Percentiles rank a stretch among this genome's conserved stretches.
phyloP scores from a whole-genome alignment of 2,888 invertebrate genomes.

The Platerodrilus igneus region DNA sequence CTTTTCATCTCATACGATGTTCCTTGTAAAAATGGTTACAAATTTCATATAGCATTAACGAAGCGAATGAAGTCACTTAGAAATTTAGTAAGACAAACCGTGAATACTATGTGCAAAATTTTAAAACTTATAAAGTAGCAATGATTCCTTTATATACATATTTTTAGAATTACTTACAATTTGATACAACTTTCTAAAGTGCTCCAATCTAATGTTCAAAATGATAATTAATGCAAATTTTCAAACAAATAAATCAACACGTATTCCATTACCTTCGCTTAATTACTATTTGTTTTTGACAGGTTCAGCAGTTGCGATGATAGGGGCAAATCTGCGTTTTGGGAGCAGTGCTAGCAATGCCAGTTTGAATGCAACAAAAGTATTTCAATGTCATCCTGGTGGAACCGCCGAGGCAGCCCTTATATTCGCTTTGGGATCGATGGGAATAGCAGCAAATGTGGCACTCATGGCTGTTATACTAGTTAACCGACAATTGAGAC shows the following conservation, averaged over 20 bases:
- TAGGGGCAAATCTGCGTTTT: conserved; percentile 70
- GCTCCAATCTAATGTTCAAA: no score
- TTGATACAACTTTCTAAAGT: no score
- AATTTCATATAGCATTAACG: no score
- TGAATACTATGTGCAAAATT: no score
- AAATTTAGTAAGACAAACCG: no score
- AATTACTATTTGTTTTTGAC: conserved; percentile 30
- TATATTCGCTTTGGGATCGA: conserved; percentile 68
- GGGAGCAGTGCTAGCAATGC: conserved; percentile 65
- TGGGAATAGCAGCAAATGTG: conserved; percentile 78
- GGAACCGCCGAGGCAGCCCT: conserved; percentile 76
- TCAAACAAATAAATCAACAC: background rate
- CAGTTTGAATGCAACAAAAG: conserved; percentile 63
- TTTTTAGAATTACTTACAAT: no score
- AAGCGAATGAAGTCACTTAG: no score
- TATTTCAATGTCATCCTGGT: conserved; percentile 75
- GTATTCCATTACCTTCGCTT: background rate
- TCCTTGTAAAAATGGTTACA: no score
- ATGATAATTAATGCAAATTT: no score
- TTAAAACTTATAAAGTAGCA: no score
- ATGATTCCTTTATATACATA: no score
- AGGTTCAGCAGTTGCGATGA: conserved; percentile 74
- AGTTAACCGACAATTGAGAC: conserved; percentile 71
- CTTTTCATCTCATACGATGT: no score
- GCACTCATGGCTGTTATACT: conserved; percentile 77